Base-by-base conservation (phyloP, 2,888 invertebrate genomes). In the Campoplex nolae region DNA sequence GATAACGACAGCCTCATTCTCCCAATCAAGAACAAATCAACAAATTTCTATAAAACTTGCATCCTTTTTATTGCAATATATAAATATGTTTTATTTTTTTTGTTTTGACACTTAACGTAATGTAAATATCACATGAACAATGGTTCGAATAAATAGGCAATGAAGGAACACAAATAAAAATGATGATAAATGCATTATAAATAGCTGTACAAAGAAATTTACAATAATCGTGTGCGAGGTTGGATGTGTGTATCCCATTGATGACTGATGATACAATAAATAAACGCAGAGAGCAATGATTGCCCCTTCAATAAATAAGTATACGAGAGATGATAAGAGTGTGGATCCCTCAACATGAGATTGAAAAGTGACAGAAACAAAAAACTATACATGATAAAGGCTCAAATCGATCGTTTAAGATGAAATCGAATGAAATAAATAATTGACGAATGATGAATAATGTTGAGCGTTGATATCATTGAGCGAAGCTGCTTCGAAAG, bases 71-170 rank as follows among this genome's bases (percentile, higher is more conserved):
- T 62, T 62, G 32, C 16, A 32, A 62, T 62, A 32, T 78, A 42
- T 58, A 58, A 62, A 56, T 54, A 73, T 62, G 18, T 58, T 32
- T 74, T 38, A 13, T 56, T 56, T 38, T 54, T 74, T 74, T 38
- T 23, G 38, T 56, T 38, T 23, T 54, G 56, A 42, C 1, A 56
- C 38, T 56, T 32, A 74, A 56, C 13, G 48, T 77, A 62, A 70
- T 71, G 62, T 79, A 83, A 86, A 76, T 79, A 86, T 86, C 78
- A 86, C 86, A 70, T 79, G 83, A 85, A 78, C 82, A 38, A 75
- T 23, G 78, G 62, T 83, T 86, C 75, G 13, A 83, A 86, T 75
- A 79, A 86, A 83, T 75, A 38, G 76, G 51, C 4, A 58, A 62
- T 38, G 42, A 32, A 32, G 23, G 28, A 42, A 32, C 18, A 38